These are phyloP conservation scores for Berghia stephanieae DNA, from an alignment of 1,140 invertebrate genomes.

Conservation along the genomic window DNA sequence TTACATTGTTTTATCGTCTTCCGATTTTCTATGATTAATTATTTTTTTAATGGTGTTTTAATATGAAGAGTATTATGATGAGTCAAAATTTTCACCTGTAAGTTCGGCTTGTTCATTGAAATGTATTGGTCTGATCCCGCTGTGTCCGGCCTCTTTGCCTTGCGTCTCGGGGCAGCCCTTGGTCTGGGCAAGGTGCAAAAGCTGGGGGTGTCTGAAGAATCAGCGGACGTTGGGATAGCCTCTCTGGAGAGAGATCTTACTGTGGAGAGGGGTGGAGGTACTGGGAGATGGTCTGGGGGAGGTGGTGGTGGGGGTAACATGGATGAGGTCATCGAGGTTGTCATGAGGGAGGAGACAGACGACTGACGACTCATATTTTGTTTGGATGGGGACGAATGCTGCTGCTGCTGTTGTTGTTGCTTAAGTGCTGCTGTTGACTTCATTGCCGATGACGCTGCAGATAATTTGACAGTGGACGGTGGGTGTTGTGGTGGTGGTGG, in stretches of 20 bases:
- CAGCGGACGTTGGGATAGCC: slow-evolving; percentile 52
- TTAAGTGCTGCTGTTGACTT: neutral
- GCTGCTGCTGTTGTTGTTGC: too few species aligned
- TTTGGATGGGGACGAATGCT: too few species aligned
- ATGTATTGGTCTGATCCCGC: slow-evolving; percentile 57
- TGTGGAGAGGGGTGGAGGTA: slow-evolving; percentile 25
- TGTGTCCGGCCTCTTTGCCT: slow-evolving; percentile 45
- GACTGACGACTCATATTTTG: too few species aligned
- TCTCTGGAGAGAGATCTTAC: slow-evolving; percentile 40
- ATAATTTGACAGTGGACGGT: neutral
- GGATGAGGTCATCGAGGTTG: slow-evolving; percentile 33
- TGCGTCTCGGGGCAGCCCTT: slow-evolving; percentile 48
- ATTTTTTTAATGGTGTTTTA: too few species aligned
- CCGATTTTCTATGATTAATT: too few species aligned
- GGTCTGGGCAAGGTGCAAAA: slow-evolving; percentile 51
- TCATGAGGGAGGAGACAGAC: slow-evolving; percentile 22
- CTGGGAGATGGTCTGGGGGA: slow-evolving; percentile 25
- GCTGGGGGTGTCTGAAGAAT: slow-evolving; percentile 41
- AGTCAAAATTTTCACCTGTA: slow-evolving; percentile 35
- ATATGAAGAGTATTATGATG: too few species aligned
- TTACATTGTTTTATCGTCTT: too few species aligned
- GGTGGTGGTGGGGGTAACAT: slow-evolving; percentile 18
- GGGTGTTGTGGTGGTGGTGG: slow-evolving; percentile 8
- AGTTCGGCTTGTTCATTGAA: slow-evolving; percentile 58
- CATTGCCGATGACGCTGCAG: neutral